phyloP scores from a whole-genome alignment of 2,113 vertebrate genomes.

The Ivindomyrus marchei region DNA sequence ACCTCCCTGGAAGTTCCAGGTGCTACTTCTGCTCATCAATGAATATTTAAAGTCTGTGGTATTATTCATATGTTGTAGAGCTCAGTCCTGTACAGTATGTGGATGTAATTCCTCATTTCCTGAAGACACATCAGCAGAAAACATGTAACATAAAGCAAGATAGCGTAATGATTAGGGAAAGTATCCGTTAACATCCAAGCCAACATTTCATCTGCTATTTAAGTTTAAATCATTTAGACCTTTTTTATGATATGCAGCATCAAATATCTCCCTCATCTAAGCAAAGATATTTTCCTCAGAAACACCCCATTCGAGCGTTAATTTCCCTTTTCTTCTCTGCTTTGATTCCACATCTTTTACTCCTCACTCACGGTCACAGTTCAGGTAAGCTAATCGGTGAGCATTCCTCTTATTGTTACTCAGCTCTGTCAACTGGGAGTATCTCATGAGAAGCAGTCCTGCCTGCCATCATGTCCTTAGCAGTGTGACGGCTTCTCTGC shows the following conservation, averaged over 20 bases:
- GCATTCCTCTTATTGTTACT: constrained; percentile 11
- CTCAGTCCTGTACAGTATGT: neutral
- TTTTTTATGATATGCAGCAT: constrained; percentile 27
- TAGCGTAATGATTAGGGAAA: constrained; percentile 22
- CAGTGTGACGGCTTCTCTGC: neutral
- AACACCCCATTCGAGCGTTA: neutral
- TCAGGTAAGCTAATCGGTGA: constrained; percentile 23
- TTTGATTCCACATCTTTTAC: neutral
- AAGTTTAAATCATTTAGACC: constrained; percentile 44
- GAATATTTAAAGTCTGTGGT: neutral
- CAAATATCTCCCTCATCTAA: constrained; percentile 24
- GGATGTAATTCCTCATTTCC: neutral
- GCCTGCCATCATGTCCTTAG: constrained; percentile 8
- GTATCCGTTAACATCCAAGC: constrained; percentile 34
- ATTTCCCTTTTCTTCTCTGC: neutral
- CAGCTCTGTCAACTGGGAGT: constrained; percentile 10
- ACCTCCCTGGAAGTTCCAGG: neutral
- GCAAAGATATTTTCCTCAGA: neutral
- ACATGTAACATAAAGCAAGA: neutral
- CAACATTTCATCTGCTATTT: constrained; percentile 40
- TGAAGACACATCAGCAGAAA: neutral
- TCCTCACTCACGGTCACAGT: neutral
- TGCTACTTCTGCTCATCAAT: neutral
- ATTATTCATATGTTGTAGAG: neutral
- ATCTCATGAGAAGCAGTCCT: constrained; percentile 1